These are phyloP conservation scores for Eupithecia tripunctaria DNA, from an alignment of 2,888 invertebrate genomes.

Conservation along the genomic window DNA sequence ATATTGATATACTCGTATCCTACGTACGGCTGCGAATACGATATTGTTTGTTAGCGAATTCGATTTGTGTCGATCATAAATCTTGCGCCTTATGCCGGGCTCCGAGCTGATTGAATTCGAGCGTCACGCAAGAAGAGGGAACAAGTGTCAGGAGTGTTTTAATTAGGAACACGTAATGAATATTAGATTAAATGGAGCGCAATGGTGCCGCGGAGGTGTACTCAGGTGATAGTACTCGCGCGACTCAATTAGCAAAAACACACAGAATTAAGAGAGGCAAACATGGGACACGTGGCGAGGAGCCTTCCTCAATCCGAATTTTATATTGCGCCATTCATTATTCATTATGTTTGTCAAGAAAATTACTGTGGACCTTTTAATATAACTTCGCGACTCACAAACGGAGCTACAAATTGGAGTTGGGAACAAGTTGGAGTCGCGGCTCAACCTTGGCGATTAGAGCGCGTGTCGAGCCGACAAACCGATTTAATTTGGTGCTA, in stretches of 20 bases:
- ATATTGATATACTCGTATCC: constrained; percentile 84
- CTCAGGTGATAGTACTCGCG: constrained; percentile 67
- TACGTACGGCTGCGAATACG: constrained; percentile 81
- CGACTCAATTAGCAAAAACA: constrained; percentile 83
- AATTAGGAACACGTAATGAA: constrained; percentile 70
- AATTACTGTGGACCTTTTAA: constrained; percentile 84
- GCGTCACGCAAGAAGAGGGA: constrained; percentile 56
- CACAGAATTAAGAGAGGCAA: constrained; percentile 82
- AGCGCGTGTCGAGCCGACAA: constrained; percentile 68
- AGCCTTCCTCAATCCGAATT: constrained; percentile 80
- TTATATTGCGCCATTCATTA: constrained; percentile 81
- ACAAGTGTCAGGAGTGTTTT: constrained; percentile 50
- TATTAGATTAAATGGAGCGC: constrained; percentile 65
- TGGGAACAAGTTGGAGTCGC: constrained; percentile 70
- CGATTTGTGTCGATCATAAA: constrained; percentile 85
- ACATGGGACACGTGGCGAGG: constrained; percentile 76
- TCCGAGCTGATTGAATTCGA: constrained; percentile 79
- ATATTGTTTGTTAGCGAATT: constrained; percentile 84
- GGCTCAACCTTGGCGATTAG: constrained; percentile 74
- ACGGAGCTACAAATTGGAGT: constrained; percentile 77
- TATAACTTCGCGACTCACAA: constrained; percentile 79
- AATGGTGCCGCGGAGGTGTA: constrained; percentile 46
- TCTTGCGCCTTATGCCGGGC: constrained; percentile 84
- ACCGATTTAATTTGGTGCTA: constrained; percentile 72
- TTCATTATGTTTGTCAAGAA: constrained; percentile 82